Evolutionary conservation across 1,140 invertebrate species (phyloP).

Genomic region (Diachasma alloeum): DNA sequence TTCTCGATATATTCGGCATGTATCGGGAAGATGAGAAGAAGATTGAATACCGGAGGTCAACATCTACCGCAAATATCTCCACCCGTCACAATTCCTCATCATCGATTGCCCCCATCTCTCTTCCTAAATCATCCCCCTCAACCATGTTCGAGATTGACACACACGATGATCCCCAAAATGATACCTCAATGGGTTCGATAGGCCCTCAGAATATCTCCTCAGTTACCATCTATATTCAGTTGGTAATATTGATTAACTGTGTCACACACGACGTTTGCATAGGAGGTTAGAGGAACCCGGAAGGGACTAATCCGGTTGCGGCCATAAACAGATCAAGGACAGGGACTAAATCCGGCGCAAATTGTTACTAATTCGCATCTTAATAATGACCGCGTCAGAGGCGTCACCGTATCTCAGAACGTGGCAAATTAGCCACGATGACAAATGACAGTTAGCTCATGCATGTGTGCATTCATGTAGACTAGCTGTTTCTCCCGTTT

Average conservation of each 20-base stretch:
- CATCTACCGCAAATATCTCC: background rate
- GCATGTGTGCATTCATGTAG: constrained; percentile 43
- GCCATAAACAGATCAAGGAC: constrained; percentile 65
- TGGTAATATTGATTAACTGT: constrained; percentile 64
- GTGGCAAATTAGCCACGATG: constrained; percentile 64
- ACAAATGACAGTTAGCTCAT: constrained; percentile 56
- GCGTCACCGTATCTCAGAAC: constrained; percentile 66
- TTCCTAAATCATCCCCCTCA: background rate
- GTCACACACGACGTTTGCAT: constrained; percentile 25
- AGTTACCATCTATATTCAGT: constrained; percentile 30
- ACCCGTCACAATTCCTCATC: background rate
- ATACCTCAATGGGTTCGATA: background rate
- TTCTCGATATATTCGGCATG: too few relatives aligned
- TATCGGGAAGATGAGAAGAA: background rate
- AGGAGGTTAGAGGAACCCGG: constrained; percentile 20
- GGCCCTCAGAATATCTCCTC: constrained; percentile 5
- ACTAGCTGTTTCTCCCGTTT: constrained; percentile 8
- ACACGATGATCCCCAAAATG: background rate
- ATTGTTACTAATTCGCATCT: constrained; percentile 68
- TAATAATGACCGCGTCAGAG: constrained; percentile 66
- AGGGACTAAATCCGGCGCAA: constrained; percentile 63
- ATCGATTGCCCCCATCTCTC: background rate
- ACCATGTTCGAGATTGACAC: background rate
- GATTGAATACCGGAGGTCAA: background rate
- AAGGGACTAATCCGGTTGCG: constrained; percentile 55